phyloP scores from a whole-genome alignment of 2,888 invertebrate species.

The Macrosiphum euphorbiae region DNA sequence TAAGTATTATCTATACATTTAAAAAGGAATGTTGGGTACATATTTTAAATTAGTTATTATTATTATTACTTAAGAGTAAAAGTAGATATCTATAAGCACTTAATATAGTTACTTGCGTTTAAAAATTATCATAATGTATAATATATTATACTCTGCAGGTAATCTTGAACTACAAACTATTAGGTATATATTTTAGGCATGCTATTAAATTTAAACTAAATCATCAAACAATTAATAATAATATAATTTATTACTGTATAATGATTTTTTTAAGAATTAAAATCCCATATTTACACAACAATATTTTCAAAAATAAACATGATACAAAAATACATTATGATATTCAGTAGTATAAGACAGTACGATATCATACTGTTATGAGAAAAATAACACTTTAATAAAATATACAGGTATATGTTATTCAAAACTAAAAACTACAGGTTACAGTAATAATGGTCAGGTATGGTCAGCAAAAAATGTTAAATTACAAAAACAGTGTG shows the following conservation, averaged over 20 bases:
- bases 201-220: background rate
- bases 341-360: background rate
- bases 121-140: background rate
- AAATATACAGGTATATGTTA: too few relatives aligned
- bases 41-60: background rate
- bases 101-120: background rate
- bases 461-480: background rate
- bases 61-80: background rate
- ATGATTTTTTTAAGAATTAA: background rate
- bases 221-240: background rate
- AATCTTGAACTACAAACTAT: background rate
- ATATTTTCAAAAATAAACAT: background rate
- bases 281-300: background rate
- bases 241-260: background rate
- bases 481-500: background rate
- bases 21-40: background rate
- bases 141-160: background rate
- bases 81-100: background rate
- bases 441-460: background rate
- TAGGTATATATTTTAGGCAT: background rate
- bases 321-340: background rate
- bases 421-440: background rate
- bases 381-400: background rate
- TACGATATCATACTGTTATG: background rate
- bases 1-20: background rate